These are phyloP conservation scores for Pan paniscus DNA, from an alignment of 2,113 vertebrate species.

Conservation along the genomic window DNA sequence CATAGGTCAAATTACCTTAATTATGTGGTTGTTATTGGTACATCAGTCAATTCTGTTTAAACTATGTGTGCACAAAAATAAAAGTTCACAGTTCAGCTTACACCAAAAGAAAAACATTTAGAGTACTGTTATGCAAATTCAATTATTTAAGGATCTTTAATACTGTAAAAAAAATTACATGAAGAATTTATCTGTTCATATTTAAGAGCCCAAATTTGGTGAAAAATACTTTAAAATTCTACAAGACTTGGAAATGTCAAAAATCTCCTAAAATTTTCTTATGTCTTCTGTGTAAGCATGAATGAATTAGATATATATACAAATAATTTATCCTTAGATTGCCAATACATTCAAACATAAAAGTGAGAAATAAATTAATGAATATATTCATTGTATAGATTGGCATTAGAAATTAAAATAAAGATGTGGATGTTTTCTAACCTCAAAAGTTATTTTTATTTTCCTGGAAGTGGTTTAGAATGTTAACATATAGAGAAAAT, in stretches of 20 bases:
- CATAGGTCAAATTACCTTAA: background rate
- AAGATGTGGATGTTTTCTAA: background rate
- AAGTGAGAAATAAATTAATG: background rate
- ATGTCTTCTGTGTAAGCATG: background rate
- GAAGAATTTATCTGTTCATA: background rate
- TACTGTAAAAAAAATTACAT: background rate
- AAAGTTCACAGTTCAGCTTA: background rate
- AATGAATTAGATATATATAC: background rate
- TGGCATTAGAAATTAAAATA: slow-evolving; percentile 1
- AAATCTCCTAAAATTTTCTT: background rate
- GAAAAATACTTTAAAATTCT: background rate
- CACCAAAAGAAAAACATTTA: background rate
- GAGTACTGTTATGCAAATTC: background rate
- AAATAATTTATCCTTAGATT: background rate
- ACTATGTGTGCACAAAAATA: background rate
- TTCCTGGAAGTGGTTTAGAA: background rate
- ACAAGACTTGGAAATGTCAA: background rate
- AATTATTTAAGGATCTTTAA: background rate
- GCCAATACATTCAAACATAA: background rate
- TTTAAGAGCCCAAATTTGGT: background rate
- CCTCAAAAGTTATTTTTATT: background rate
- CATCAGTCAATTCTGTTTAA: background rate
- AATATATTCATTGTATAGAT: background rate
- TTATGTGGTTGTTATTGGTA: background rate
- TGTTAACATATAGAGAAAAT: background rate